These are phyloP conservation scores for Eilema depressum DNA, from an alignment of 2,888 invertebrate species.

Conservation along the genomic window DNA sequence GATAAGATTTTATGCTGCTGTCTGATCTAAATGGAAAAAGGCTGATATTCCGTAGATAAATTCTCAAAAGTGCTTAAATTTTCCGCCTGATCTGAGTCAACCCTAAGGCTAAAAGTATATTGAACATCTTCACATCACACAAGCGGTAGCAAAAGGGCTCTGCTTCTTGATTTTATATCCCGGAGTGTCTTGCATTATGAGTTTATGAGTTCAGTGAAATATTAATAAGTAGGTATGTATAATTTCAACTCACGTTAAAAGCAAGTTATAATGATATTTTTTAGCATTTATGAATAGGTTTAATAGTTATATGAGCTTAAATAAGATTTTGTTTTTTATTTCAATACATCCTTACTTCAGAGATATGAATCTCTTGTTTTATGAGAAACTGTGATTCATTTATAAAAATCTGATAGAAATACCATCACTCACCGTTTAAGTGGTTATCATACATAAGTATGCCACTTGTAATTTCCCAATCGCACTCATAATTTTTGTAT, in stretches of 20 bases:
- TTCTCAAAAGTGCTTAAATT: no score
- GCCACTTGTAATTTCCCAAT: neutral
- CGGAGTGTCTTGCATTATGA: neutral
- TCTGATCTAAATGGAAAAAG: no score
- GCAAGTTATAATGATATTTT: conserved; percentile 13
- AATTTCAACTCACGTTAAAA: neutral
- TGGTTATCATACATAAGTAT: neutral
- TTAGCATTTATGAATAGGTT: neutral
- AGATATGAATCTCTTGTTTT: neutral
- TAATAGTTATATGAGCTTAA: neutral
- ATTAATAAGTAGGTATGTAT: neutral
- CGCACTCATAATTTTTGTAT: no score
- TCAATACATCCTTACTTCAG: neutral
- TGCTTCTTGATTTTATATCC: no score
- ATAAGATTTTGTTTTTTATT: conserved; percentile 1
- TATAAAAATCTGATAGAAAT: neutral
- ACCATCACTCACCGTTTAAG: neutral
- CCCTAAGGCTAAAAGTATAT: no score
- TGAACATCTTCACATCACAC: no score
- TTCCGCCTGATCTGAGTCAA: no score
- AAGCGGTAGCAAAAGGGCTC: no score
- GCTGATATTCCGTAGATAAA: no score
- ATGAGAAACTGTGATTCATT: neutral
- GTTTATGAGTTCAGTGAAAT: no score
- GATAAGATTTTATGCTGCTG: no score